A percentile compares a stretch with the other conserved stretches of the same genome.
Evolutionary conservation across 1,140 invertebrate genomes (phyloP).

Genomic region (Augochlora pura): DNA sequence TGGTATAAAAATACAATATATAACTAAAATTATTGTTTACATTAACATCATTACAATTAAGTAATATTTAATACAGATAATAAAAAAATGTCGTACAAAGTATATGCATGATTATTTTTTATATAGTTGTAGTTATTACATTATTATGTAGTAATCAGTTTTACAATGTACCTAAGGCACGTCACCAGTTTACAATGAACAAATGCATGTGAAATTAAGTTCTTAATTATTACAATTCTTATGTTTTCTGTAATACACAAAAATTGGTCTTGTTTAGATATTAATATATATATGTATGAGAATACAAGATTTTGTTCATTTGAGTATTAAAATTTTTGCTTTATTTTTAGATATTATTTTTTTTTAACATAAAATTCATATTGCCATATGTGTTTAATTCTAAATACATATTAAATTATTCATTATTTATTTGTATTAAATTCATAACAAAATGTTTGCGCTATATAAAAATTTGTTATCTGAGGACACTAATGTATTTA

Average conservation of each 20-base stretch:
- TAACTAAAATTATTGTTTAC: conserved; percentile 51
- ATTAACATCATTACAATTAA: conserved; percentile 35
- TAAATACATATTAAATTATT: not conserved
- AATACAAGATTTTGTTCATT: not conserved
- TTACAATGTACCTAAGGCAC: conserved; percentile 50
- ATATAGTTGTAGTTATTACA: conserved; percentile 28
- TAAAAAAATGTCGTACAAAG: conserved; percentile 42
- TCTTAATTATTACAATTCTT: conserved; percentile 1
- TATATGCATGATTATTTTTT: conserved; percentile 39
- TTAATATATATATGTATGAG: not conserved
- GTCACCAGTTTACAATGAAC: conserved; percentile 19
- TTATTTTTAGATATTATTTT: not conserved
- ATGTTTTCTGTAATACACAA: conserved; percentile 4
- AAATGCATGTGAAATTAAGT: conserved; percentile 43
- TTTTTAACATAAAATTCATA: not conserved
- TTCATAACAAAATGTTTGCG: not conserved
- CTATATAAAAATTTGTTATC: not conserved
- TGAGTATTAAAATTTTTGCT: conserved; percentile 12
- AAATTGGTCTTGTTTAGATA: conserved; percentile 22
- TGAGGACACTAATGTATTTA: not conserved
- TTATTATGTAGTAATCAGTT: conserved; percentile 26
- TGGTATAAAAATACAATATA: conserved; percentile 77
- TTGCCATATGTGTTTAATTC: not conserved
- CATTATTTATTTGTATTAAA: not conserved
- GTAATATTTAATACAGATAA: conserved; percentile 37